Percentiles rank a stretch among this genome's conserved stretches.
Conservation (phyloP, 2,888 invertebrate species). For the Glaucopsyche alexis region DNA sequence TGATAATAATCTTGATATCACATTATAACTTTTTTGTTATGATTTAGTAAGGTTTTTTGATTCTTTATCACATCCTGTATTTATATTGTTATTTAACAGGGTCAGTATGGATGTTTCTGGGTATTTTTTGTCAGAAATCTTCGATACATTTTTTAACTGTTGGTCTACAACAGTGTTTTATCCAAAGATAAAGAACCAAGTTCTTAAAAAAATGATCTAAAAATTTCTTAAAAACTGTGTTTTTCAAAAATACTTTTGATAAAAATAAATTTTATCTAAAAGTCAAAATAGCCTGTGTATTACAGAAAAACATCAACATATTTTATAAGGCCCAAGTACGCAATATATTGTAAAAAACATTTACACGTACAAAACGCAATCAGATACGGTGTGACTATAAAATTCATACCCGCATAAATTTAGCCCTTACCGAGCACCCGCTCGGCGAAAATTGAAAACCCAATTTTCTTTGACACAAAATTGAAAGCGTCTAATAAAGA, state of each 20-base stretch:
- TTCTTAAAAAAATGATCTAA: neutral
- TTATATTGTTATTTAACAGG: neutral
- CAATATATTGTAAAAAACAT: constrained; percentile 37
- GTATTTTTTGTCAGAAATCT: too few relatives aligned
- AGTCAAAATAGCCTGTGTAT: neutral
- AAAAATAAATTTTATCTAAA: neutral
- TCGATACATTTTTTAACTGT: too few relatives aligned
- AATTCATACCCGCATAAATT: constrained; percentile 42
- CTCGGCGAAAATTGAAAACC: constrained; percentile 42
- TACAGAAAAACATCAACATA: neutral
- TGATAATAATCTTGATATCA: constrained; percentile 23
- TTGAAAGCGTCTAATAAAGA: constrained; percentile 41
- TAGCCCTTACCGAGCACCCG: constrained; percentile 38
- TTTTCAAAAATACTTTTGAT: neutral
- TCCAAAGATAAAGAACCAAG: too few relatives aligned
- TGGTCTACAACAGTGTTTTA: too few relatives aligned
- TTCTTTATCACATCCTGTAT: neutral
- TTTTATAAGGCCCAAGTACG: constrained; percentile 7
- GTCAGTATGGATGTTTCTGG: too few relatives aligned
- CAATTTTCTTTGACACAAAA: constrained; percentile 42
- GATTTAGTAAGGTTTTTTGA: neutral
- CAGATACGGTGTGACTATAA: constrained; percentile 42
- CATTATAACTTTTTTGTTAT: constrained; percentile 15
- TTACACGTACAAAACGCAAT: constrained; percentile 40
- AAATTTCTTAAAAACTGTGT: too few relatives aligned